These are phyloP conservation scores for Dendrolimus houi DNA, from an alignment of 2,888 invertebrate species.

Conservation along the genomic window DNA sequence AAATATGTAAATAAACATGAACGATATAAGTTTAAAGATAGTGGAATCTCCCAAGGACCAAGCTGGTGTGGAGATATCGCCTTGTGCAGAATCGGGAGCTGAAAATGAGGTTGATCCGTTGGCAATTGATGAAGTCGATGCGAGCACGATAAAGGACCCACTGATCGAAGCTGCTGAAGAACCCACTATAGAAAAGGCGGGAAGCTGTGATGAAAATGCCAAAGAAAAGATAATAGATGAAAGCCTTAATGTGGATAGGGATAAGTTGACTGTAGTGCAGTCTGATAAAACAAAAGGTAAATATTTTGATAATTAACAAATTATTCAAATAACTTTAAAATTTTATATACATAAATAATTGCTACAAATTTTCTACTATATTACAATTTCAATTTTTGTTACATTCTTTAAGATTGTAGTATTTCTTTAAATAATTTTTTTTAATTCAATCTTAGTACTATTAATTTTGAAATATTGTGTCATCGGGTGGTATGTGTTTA, in stretches of 20 bases:
- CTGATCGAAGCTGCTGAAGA: constrained; percentile 24
- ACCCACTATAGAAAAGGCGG: constrained; percentile 32
- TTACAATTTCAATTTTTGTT: no score
- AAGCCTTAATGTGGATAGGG: constrained; percentile 30
- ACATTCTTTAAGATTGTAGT: no score
- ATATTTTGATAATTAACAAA: not conserved
- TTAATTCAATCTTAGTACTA: no score
- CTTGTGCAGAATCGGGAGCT: constrained; percentile 31
- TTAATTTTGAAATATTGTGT: no score
- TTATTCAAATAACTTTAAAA: not conserved
- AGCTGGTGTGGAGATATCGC: constrained; percentile 37
- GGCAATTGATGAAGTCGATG: constrained; percentile 46
- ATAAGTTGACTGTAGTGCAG: constrained; percentile 25
- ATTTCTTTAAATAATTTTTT: no score
- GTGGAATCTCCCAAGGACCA: constrained; percentile 61
- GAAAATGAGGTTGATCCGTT: constrained; percentile 61
- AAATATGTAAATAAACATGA: constrained; percentile 77
- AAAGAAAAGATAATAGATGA: constrained; percentile 57
- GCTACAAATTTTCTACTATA: no score
- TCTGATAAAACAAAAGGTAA: constrained; percentile 34
- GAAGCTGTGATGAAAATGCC: constrained; percentile 68
- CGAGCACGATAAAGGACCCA: constrained; percentile 27
- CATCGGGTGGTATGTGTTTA: no score
- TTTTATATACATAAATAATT: no score
- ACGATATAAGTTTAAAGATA: constrained; percentile 68